A percentile compares a stretch with the other conserved stretches of the same genome.
Conservation (phyloP, 2,113 vertebrate species). For the Tragelaphus imberbis region DNA sequence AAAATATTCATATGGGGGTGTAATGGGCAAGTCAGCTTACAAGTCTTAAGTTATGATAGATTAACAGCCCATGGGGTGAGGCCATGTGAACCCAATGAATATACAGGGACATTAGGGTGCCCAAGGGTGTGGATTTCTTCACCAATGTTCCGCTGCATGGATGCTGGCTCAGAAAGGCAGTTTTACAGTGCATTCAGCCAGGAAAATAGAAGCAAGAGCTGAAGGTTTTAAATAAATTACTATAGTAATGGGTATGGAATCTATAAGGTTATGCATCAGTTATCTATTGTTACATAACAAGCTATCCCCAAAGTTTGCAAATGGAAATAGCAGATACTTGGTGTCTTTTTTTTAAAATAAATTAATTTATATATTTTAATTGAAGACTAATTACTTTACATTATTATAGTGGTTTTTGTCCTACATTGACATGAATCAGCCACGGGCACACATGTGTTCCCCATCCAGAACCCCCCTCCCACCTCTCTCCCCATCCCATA, state of each 20-base stretch:
- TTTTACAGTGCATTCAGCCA: background rate
- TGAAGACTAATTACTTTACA: background rate
- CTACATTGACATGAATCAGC: background rate
- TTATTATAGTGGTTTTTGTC: background rate
- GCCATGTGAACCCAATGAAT: background rate
- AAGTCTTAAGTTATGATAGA: background rate
- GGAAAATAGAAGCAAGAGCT: background rate
- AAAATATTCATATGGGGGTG: background rate
- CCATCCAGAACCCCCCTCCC: background rate
- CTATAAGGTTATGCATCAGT: background rate
- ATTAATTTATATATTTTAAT: background rate
- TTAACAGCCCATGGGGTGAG: background rate
- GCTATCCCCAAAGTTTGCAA: background rate
- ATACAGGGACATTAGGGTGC: background rate
- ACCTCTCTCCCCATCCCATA: background rate
- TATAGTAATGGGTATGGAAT: background rate
- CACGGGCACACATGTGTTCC: rapidly evolving
- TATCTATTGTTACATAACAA: background rate
- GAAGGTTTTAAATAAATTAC: background rate
- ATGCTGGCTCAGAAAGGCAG: background rate
- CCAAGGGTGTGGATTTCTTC: background rate
- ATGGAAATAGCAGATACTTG: background rate
- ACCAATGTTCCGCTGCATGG: background rate
- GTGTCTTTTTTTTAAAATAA: background rate
- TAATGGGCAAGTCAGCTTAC: background rate